Conservation (phyloP, 2,888 invertebrate species). For the Orthonevra nobilis region DNA sequence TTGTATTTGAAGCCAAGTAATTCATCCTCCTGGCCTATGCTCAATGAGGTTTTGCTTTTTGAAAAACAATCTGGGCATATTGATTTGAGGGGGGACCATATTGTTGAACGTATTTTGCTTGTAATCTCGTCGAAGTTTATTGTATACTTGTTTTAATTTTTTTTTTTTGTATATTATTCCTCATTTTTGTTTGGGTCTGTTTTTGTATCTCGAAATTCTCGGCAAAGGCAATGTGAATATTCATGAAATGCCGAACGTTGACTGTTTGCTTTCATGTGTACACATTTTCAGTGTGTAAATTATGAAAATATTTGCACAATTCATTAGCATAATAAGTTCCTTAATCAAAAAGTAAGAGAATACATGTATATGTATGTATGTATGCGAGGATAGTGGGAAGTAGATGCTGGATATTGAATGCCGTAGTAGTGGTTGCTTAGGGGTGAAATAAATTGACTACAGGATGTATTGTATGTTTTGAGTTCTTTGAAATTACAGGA, state of each 20-base stretch:
- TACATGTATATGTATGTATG: too few species aligned
- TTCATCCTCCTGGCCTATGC: not conserved
- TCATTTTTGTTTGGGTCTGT: not conserved
- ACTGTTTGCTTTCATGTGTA: conserved; percentile 16
- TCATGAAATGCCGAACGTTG: conserved; percentile 5
- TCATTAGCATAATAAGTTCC: conserved; percentile 53
- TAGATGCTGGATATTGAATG: too few species aligned
- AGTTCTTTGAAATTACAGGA: not conserved
- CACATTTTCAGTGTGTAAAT: conserved; percentile 21
- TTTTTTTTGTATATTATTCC: not conserved
- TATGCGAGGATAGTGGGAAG: not conserved
- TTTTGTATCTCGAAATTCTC: not conserved
- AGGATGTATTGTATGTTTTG: not conserved
- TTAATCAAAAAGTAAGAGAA: conserved; percentile 41
- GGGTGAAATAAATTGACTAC: not conserved
- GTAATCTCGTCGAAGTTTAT: conserved; percentile 15
- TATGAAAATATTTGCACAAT: conserved; percentile 51
- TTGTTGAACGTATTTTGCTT: conserved; percentile 7
- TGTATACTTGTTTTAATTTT: conserved; percentile 13
- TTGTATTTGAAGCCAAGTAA: not conserved
- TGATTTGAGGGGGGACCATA: conserved; percentile 5
- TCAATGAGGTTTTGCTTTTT: not conserved
- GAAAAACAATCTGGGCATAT: not conserved
- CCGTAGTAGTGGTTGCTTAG: conserved; percentile 2
- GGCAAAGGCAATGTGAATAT: not conserved